Evolutionary conservation across 2,113 vertebrate species (phyloP), one percentile per base, ranked within the genome.

Genomic region (Vulpes ferrilata): DNA sequence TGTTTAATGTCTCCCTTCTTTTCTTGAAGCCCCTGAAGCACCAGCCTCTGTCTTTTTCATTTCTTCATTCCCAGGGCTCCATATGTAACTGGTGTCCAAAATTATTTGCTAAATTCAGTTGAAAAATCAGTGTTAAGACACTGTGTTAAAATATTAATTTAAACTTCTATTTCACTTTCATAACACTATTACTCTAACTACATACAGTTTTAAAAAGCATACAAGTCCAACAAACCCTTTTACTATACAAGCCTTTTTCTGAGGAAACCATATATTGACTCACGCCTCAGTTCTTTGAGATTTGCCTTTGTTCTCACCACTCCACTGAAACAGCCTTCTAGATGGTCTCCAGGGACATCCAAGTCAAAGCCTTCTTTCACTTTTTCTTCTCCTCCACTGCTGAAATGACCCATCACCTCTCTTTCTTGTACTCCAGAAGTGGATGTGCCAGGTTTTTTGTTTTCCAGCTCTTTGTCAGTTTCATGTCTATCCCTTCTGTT

Each of bases 141-240:
- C 7, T 17, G 2, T 76, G 43, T 67, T 86, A 69, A 95, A 93
- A 74, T 73, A 60, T 22, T 62, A 62, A 81, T 62, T 55, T 81
- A 20, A 59, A 60, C 11, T 35, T 11, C n/a, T 69, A 96, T 59
- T 2, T 0, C 16, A 51, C 84, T 92, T 93, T 57, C 67, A 95
- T 67, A 89, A 85, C 57, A 23, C 62, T 53, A 65, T 62, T 27
- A 62, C 80, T 65, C 7, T 62, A 81, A 92, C n/a, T 79, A 96
- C 83, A 86, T 84, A 51, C 43, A 57, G 84, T 65, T 95, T 82
- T 69, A 82, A 96, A 83, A 71, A 43, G 22, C 15, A 60, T 22
- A 55, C 19, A 85, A 73, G 73, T 59, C 25, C 4, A 7, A 25
- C 35, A 43, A 83, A 80, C 3, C 7, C 13, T 90, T 85, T 62